Base-by-base conservation (phyloP, 2,113 vertebrate genomes). In the Tenebrosternarchus preto region DNA sequence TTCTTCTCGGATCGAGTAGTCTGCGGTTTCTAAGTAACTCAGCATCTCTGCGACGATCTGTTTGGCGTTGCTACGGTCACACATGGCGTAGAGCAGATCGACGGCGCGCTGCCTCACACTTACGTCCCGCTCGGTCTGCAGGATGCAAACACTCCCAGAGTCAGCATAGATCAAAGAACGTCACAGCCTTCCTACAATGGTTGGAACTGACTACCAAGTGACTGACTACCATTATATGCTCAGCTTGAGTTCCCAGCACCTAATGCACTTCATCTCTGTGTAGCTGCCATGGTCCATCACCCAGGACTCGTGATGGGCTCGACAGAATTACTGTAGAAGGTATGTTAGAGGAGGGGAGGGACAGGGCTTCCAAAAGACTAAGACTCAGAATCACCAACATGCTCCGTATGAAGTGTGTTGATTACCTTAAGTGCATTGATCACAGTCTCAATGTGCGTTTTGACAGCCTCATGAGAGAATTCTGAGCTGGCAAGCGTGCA, bases 1-100 rank as follows among this genome's bases (percentile, higher is more conserved):
- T 88, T 97, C 96, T 80, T 97, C 96, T 2, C 96, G 92, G 90
- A 97, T 97, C 56, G 96, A 96, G 16, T 97, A 97, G 86, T 97
- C 96, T 0, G 96, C 96, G 0, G 95, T 97, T 87, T 97, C 96
- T 43, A 97, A 90, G 89, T 97, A 97, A 87, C 95, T 94, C 43
- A 97, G 90, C 96, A 97, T 97, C 90, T 97, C 96, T 0, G 96
- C 96, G 8, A 97, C 96, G 0, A 97, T 97, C 89, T 97, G 95
- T 86, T 96, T 97, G 80, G 96, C 94, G 0, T 97, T 97, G 87
- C 95, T 97, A 33, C 96, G 95, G 85, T 97, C 96, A 4, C 96
- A 97, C 96, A 97, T 97, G 89, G 96, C 96, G 0, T 97, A 97
- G 2, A 97, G 93, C 73, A 97, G 93, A 81, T 97, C 96, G 0